A percentile compares a stretch with the other conserved stretches of the same genome.
phyloP scores from a whole-genome alignment of 2,113 vertebrate genomes.

The Apeltes quadracus region DNA sequence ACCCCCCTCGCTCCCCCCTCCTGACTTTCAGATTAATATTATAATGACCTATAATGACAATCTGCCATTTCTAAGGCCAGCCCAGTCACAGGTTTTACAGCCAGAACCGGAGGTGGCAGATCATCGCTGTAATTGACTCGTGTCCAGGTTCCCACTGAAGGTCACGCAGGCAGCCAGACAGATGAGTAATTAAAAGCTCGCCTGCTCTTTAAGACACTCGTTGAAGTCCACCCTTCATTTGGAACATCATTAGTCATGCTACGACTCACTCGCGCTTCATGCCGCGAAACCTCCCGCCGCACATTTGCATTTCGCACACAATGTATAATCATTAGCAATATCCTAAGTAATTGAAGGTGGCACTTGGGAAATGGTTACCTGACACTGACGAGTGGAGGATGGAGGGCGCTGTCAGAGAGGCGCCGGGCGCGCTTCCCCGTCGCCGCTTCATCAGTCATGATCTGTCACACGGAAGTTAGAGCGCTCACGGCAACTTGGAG shows the following conservation, averaged over 20 bases:
- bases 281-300: conserved; percentile 30
- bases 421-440: conserved; percentile 32
- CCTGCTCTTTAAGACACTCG: conserved; percentile 64
- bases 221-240: conserved; percentile 63
- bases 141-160: conserved; percentile 71
- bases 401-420: conserved; percentile 59
- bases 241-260: conserved; percentile 73
- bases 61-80: conserved; percentile 45
- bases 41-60: conserved; percentile 61
- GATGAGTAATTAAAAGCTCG: conserved; percentile 74
- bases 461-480: conserved; percentile 52
- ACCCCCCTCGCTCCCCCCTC: conserved; percentile 13
- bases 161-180: conserved; percentile 61
- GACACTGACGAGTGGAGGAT: conserved; percentile 61
- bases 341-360: conserved; percentile 74
- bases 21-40: conserved; percentile 57
- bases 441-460: conserved; percentile 55
- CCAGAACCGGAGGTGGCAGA: conserved; percentile 44
- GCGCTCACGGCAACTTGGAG: conserved; percentile 23
- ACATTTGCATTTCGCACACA: conserved; percentile 61
- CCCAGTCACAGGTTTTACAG: conserved; percentile 31
- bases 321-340: conserved; percentile 71
- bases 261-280: conserved; percentile 32
- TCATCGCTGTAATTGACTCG: conserved; percentile 68
- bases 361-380: conserved; percentile 72